Percentiles rank a stretch among this genome's conserved stretches.
Conservation (phyloP, 2,113 vertebrate genomes). For the Melozone crissalis region DNA sequence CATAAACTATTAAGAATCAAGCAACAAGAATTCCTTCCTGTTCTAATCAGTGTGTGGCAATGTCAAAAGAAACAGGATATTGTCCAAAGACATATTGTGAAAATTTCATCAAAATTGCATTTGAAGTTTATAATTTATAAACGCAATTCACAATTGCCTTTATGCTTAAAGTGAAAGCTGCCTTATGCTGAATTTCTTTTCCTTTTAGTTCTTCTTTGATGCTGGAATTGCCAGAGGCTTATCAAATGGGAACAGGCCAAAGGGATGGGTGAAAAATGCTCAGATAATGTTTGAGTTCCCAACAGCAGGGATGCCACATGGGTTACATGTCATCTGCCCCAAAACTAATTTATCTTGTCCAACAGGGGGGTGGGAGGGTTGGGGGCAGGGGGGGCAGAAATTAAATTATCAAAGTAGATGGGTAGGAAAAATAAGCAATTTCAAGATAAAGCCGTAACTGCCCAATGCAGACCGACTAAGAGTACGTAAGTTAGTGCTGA, state of each 20-base stretch:
- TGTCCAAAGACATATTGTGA: not conserved
- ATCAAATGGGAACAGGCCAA: not conserved
- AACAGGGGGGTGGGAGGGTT: accelerated
- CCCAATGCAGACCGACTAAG: not conserved
- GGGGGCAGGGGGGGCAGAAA: not conserved
- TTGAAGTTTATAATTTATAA: not conserved
- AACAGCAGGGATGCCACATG: not conserved
- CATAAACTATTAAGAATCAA: not conserved
- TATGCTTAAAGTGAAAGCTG: not conserved
- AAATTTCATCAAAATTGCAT: not conserved
- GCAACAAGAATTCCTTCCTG: not conserved
- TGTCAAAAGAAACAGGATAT: not conserved
- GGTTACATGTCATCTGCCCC: not conserved
- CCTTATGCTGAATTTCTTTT: not conserved
- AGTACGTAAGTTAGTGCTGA: not conserved
- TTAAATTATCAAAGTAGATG: not conserved
- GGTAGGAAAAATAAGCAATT: not conserved
- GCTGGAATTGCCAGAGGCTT: not conserved
- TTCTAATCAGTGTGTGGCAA: not conserved
- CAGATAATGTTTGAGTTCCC: not conserved
- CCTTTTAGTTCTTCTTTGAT: not conserved
- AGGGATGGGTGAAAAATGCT: not conserved
- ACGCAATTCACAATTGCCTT: not conserved
- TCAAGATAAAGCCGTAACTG: not conserved
- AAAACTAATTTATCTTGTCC: not conserved